These are phyloP conservation scores for Dichetophora obliterata DNA, from an alignment of 2,888 invertebrate species.

Conservation along the genomic window DNA sequence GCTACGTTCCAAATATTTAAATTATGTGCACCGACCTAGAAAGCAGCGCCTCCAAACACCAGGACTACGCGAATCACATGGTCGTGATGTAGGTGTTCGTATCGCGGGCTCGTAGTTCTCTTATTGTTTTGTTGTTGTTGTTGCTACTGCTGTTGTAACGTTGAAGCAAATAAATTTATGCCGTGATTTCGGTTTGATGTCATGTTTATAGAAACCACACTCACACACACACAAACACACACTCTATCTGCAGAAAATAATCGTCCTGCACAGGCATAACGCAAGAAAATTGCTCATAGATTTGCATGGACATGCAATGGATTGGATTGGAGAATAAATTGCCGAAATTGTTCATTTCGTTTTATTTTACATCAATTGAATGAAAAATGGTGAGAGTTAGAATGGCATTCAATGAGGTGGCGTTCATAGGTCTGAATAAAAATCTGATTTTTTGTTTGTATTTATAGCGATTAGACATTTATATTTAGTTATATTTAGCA, in stretches of 20 bases:
- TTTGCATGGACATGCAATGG: conserved; percentile 10
- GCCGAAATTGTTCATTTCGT: background rate
- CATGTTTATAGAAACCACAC: background rate
- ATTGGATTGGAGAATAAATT: conserved; percentile 1
- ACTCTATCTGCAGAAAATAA: background rate
- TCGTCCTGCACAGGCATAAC: background rate
- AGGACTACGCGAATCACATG: background rate
- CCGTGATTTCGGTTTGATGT: background rate
- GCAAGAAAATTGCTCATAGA: conserved; percentile 15
- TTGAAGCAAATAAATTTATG: background rate
- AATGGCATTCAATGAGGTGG: no score
- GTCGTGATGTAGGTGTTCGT: no score
- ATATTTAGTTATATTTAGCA: no score
- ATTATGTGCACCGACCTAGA: conserved; percentile 9
- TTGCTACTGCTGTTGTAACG: no score
- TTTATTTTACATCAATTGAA: no score
- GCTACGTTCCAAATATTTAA: conserved; percentile 11
- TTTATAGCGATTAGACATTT: no score
- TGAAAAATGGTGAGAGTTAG: no score
- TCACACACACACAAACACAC: background rate
- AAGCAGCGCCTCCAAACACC: background rate
- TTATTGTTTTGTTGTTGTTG: no score
- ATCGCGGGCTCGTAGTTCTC: no score
- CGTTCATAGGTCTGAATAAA: no score
- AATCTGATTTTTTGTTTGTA: no score